phyloP scores from a whole-genome alignment of 2,113 vertebrate genomes.

The Empidonax alnorum region DNA sequence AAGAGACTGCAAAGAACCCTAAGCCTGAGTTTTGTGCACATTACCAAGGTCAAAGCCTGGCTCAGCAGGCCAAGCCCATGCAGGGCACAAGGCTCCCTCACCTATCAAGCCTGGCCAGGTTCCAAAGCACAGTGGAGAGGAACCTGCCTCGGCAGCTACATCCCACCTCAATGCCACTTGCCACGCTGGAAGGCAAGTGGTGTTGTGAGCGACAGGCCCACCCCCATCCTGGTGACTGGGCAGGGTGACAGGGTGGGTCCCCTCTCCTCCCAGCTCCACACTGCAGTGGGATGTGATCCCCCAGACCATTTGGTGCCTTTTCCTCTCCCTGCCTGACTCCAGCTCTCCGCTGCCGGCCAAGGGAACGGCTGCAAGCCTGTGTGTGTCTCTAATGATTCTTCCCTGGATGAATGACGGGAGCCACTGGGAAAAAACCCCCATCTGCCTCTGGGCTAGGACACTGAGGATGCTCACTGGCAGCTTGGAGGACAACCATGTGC shows the following conservation, averaged over 20 bases:
- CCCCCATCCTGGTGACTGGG: accelerated
- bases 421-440: not conserved
- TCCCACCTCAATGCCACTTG: not conserved
- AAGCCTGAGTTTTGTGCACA: not conserved
- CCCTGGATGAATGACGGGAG: not conserved
- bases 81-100: not conserved
- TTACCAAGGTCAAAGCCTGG: not conserved
- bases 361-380: not conserved
- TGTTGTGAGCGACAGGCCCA: not conserved
- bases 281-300: not conserved
- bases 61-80: not conserved
- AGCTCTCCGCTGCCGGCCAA: not conserved
- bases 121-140: not conserved
- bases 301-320: not conserved
- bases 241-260: not conserved
- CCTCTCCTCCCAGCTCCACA: not conserved
- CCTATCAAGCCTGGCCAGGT: not conserved
- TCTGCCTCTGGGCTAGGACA: not conserved
- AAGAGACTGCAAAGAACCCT: not conserved
- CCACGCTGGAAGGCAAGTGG: not conserved
- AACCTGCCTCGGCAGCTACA: not conserved
- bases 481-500: not conserved
- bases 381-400: not conserved
- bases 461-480: not conserved
- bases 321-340: not conserved